phyloP scores from a whole-genome alignment of 2,888 invertebrate genomes.

The Hypercompe scribonia region DNA sequence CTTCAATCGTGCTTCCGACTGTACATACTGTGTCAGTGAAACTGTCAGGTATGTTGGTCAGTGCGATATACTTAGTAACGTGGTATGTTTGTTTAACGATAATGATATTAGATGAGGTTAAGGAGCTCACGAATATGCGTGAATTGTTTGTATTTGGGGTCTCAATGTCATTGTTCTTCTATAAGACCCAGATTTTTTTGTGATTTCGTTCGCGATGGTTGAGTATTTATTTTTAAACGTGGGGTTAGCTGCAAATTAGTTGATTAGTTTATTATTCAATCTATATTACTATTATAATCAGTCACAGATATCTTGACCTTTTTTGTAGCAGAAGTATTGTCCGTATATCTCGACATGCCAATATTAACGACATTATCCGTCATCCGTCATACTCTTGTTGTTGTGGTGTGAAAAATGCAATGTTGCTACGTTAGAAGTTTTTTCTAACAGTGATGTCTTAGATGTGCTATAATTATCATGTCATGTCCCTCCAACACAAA shows the following conservation, averaged over 20 bases:
- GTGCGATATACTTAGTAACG: not conserved
- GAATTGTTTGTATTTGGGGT: conserved; percentile 13
- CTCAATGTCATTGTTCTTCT: conserved; percentile 10
- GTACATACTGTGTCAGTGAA: conserved; percentile 41
- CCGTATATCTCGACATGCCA: too few relatives aligned
- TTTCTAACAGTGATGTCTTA: conserved; percentile 28
- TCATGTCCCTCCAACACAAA: too few relatives aligned
- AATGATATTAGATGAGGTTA: conserved; percentile 22
- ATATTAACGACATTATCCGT: too few relatives aligned
- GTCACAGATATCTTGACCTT: too few relatives aligned
- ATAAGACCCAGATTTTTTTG: not conserved
- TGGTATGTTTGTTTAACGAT: conserved; percentile 9
- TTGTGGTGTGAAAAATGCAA: conserved; percentile 47
- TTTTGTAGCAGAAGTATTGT: too few relatives aligned
- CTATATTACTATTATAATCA: too few relatives aligned
- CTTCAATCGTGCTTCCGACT: conserved; percentile 35
- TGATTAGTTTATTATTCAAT: too few relatives aligned
- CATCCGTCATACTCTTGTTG: too few relatives aligned
- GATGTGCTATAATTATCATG: conserved; percentile 17
- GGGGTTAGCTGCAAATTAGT: too few relatives aligned
- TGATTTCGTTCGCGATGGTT: not conserved
- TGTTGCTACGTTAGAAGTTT: conserved; percentile 29
- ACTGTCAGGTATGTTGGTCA: conserved; percentile 24
- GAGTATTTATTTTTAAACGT: too few relatives aligned
- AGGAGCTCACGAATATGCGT: conserved; percentile 13